phyloP scores from a whole-genome alignment of 2,113 vertebrate species.

The Odontesthes bonariensis region DNA sequence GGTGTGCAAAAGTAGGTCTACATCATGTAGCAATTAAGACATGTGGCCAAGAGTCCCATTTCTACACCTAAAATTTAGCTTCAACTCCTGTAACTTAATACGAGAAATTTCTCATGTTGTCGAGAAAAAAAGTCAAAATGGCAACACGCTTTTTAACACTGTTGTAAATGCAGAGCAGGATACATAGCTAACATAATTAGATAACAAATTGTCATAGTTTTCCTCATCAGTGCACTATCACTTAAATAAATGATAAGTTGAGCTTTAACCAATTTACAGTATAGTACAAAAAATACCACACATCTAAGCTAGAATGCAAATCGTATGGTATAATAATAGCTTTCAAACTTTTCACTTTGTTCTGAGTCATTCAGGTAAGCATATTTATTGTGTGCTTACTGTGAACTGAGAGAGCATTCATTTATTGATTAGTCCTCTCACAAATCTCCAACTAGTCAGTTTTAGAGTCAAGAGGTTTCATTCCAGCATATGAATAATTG shows the following conservation, averaged over 20 bases:
- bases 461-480: constrained; percentile 1
- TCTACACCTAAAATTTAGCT: background rate
- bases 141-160: too few species aligned
- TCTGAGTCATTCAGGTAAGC: constrained; percentile 21
- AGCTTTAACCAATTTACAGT: background rate
- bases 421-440: constrained; percentile 20
- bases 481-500: constrained; percentile 33
- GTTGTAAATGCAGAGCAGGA: too few species aligned
- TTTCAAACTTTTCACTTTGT: constrained; percentile 5
- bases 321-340: background rate
- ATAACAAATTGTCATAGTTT: too few species aligned
- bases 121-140: too few species aligned
- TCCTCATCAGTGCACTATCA: too few species aligned
- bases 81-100: too few species aligned
- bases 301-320: background rate
- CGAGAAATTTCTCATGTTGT: too few species aligned
- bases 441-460: constrained; percentile 6
- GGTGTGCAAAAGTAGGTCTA: background rate
- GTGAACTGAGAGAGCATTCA: background rate
- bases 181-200: too few species aligned
- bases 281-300: background rate
- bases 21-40: background rate
- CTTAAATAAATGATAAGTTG: too few species aligned
- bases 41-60: background rate
- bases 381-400: constrained; percentile 1